Conservation (phyloP, 2,113 vertebrate genomes). For the Cathartes aura region DNA sequence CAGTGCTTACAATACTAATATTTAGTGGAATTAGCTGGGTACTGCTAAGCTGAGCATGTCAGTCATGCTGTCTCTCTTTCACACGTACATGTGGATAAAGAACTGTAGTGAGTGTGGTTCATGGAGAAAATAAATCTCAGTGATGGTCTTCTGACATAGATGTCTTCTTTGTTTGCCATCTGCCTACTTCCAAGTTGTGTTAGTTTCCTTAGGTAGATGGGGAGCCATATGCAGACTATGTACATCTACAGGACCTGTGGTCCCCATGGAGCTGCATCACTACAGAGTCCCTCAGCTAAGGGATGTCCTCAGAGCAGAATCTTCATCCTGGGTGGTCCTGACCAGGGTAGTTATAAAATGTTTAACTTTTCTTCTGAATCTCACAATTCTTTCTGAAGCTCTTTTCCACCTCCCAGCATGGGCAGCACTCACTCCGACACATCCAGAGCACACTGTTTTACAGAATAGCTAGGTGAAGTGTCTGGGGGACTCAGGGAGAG, state of each 20-base stretch:
- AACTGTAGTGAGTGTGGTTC: background rate
- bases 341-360: background rate
- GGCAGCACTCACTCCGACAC: background rate
- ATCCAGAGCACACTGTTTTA: background rate
- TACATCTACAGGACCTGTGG: background rate
- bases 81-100: background rate
- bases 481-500: background rate
- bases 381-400: background rate
- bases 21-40: background rate
- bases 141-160: background rate
- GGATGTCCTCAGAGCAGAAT: background rate
- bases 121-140: background rate
- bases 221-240: background rate
- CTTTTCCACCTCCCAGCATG: fast-evolving
- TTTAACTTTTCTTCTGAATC: background rate
- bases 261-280: background rate
- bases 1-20: background rate
- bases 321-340: background rate
- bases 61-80: background rate
- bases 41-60: background rate
- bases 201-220: background rate
- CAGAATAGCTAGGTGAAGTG: background rate
- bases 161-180: background rate
- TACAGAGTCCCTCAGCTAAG: background rate
- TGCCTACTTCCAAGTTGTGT: background rate